Base-by-base conservation (phyloP, 1,140 invertebrate genomes). In the Dendrolimus punctatus region DNA sequence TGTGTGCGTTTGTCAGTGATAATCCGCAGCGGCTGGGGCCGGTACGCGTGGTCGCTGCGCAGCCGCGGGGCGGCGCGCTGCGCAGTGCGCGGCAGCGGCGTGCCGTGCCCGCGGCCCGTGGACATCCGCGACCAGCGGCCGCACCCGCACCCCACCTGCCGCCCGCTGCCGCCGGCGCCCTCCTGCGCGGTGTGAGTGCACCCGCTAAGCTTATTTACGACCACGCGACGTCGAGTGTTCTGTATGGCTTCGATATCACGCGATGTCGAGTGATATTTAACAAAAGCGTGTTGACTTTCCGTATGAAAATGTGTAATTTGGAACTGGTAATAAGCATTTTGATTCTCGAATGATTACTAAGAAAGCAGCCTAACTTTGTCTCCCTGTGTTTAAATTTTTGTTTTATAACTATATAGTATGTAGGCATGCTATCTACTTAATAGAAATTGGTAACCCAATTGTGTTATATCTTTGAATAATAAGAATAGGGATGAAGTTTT, bases 11-110 rank as follows among this genome's bases (percentile, higher is more conserved):
- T 9, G 92, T 23, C 92, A 66, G 91, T 96, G 36, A 86, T 99
- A 38, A 93, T 98, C 48, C 90, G 97, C 36, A 94, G 95, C 37
- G 94, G 96, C 0, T 98, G 97, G 88, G 97, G 97, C 0, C 91
- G 96, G 10, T 95, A 97, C 88, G 95, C 95, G 6, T 99, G 97
- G 97, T 95, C 94, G 0, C 92, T 98, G 91, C 95, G 97, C 71
- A 85, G 95, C 42, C 87, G 95, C 9, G 95, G 96, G 80, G 84
- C 95, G 53, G 93, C 96, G 4, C 89, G 94, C 47, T 93, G 94
- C 54, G 73, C 51, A 64, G 57, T 47, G 9, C 68, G 74, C 36
- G 76, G 69, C 4, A 58, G 62, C 6, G 73, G 66, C 10, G 72
- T 64, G 3, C 71, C 67, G 44, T 84, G 80, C 51, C 60, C 85